A percentile compares a stretch with the other conserved stretches of the same genome.
These are phyloP conservation scores for Eucera pruinosa DNA, from an alignment of 2,888 invertebrate species.

Conservation along the genomic window DNA sequence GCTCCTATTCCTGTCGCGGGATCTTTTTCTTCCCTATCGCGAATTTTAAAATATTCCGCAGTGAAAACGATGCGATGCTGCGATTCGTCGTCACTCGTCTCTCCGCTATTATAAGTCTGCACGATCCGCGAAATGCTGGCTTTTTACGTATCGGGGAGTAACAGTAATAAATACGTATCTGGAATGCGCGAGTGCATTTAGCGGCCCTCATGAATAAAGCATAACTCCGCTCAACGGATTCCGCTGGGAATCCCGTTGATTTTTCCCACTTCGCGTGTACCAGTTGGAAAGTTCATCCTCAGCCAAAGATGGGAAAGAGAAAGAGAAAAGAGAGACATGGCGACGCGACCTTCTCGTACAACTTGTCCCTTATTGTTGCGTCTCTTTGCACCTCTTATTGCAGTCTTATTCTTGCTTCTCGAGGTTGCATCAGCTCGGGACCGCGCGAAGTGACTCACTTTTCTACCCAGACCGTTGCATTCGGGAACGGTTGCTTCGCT, in stretches of 20 bases:
- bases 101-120: slow-evolving; percentile 40
- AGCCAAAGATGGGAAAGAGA: not conserved
- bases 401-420: slow-evolving; percentile 24
- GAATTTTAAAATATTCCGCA: slow-evolving; percentile 47
- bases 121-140: slow-evolving; percentile 57
- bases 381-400: slow-evolving; percentile 52
- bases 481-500: slow-evolving; percentile 32
- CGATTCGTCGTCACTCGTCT: slow-evolving; percentile 34
- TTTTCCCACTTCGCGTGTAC: slow-evolving; percentile 66
- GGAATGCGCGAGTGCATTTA: slow-evolving; percentile 70
- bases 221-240: slow-evolving; percentile 57
- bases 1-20: too few species aligned
- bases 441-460: slow-evolving; percentile 32
- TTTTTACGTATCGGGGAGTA: slow-evolving; percentile 45
- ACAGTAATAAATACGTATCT: slow-evolving; percentile 67
- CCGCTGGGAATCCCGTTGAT: slow-evolving; percentile 60
- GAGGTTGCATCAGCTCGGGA: slow-evolving; percentile 26
- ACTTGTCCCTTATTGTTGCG: slow-evolving; percentile 58
- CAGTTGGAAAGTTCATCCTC: slow-evolving; percentile 45
- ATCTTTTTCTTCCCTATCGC: not conserved
- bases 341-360: slow-evolving; percentile 36
- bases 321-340: slow-evolving; percentile 1
- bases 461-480: slow-evolving; percentile 33
- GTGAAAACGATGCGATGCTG: slow-evolving; percentile 24
- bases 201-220: slow-evolving; percentile 74